phyloP scores from a whole-genome alignment of 2,113 vertebrate genomes.

The Toxotes chatareus region DNA sequence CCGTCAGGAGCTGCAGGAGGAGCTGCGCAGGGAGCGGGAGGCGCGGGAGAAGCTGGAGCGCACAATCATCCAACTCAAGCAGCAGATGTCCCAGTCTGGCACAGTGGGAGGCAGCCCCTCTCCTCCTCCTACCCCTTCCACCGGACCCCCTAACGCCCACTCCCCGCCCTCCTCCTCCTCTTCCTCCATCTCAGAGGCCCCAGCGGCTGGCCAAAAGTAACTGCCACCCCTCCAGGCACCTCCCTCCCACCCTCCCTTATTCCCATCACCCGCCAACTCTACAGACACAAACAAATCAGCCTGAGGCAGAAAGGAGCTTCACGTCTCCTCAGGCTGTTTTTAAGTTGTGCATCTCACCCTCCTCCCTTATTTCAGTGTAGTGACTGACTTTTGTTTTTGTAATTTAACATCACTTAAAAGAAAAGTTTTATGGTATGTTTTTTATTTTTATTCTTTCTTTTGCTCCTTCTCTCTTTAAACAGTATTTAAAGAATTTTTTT shows the following conservation, averaged over 20 bases:
- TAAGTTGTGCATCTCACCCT: conserved; percentile 38
- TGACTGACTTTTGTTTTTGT: conserved; percentile 71
- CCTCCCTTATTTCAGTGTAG: conserved; percentile 53
- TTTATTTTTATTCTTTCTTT: conserved; percentile 25
- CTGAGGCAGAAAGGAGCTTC: conserved; percentile 54
- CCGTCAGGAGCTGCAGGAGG: conserved; percentile 95
- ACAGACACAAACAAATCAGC: conserved; percentile 69
- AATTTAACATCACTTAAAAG: conserved; percentile 71
- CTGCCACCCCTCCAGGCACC: conserved; percentile 38
- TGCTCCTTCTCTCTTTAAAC: conserved; percentile 56
- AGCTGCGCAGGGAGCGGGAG: conserved; percentile 92
- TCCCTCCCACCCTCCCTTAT: conserved; percentile 26
- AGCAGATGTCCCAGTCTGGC: conserved; percentile 88
- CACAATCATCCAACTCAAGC: conserved; percentile 92
- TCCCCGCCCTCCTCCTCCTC: conserved; percentile 63
- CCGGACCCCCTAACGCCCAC: conserved; percentile 66
- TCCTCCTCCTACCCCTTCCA: conserved; percentile 74
- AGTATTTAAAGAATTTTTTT: conserved; percentile 80
- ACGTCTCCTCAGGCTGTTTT: conserved; percentile 47
- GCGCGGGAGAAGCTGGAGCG: conserved; percentile 93
- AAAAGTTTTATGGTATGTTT: conserved; percentile 32
- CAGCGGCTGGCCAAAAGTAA: conserved; percentile 73
- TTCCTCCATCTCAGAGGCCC: conserved; percentile 69
- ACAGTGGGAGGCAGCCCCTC: conserved; percentile 77
- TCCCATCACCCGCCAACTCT: conserved; percentile 54